phyloP scores from a whole-genome alignment of 1,140 invertebrate species.

The Mamestra configurata region DNA sequence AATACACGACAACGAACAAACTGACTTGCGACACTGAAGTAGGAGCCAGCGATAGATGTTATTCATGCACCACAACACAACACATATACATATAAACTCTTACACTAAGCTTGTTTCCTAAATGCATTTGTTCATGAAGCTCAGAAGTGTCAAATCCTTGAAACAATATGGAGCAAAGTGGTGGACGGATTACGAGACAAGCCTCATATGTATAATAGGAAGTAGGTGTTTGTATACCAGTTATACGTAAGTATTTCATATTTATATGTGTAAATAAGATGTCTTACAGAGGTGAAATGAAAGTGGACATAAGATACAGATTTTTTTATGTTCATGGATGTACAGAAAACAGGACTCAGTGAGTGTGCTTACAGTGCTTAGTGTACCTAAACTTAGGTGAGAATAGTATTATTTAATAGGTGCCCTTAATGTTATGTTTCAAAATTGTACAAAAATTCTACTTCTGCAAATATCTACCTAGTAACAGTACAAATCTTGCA shows the following conservation, averaged over 20 bases:
- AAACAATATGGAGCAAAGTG: slow-evolving; percentile 22
- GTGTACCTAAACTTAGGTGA: slow-evolving; percentile 47
- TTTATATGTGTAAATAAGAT: slow-evolving; percentile 21
- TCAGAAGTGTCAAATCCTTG: slow-evolving; percentile 14
- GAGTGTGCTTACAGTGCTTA: slow-evolving; percentile 33
- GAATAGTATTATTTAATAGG: not conserved
- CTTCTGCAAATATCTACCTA: slow-evolving; percentile 27
- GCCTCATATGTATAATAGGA: slow-evolving; percentile 19
- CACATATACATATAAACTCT: slow-evolving; percentile 55
- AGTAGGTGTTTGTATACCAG: slow-evolving; percentile 18
- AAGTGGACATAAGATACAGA: slow-evolving; percentile 38
- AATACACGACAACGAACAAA: slow-evolving; percentile 61
- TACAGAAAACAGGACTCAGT: slow-evolving; percentile 21
- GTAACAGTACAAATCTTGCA: slow-evolving; percentile 35
- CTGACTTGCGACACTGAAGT: slow-evolving; percentile 61
- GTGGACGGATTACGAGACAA: slow-evolving; percentile 39
- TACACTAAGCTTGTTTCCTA: slow-evolving; percentile 50
- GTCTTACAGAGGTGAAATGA: slow-evolving; percentile 43
- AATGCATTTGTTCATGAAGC: slow-evolving; percentile 29
- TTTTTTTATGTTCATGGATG: slow-evolving; percentile 42
- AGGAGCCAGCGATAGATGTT: slow-evolving; percentile 81
- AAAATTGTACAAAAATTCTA: slow-evolving; percentile 29
- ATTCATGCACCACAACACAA: slow-evolving; percentile 86
- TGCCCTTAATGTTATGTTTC: slow-evolving; percentile 26
- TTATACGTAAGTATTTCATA: slow-evolving; percentile 31